Conservation (phyloP, 2,113 vertebrate species). For the Mugil cephalus region DNA sequence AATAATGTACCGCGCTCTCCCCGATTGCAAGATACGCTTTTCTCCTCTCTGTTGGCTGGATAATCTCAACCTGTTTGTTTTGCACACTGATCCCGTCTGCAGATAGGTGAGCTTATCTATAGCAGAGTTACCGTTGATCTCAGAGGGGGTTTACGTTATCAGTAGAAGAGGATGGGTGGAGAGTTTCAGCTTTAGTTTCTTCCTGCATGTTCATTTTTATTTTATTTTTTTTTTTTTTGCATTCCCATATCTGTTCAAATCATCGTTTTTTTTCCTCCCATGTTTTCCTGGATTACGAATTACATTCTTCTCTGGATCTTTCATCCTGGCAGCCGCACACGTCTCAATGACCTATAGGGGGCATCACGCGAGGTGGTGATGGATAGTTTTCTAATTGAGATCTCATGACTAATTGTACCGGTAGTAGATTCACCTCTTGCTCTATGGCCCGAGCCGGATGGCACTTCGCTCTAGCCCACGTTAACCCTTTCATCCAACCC, state of each 20-base stretch:
- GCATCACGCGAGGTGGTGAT: conserved; percentile 30
- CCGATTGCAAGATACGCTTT: conserved; percentile 33
- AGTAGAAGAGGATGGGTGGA: conserved; percentile 17
- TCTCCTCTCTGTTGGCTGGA: conserved; percentile 33
- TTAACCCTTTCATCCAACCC: conserved; percentile 70
- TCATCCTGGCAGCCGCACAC: neutral
- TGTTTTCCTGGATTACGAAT: conserved; percentile 38
- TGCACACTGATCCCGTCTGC: conserved; percentile 36
- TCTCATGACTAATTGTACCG: conserved; percentile 58
- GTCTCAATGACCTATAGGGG: neutral
- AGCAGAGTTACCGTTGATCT: conserved; percentile 21
- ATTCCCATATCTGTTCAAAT: conserved; percentile 33
- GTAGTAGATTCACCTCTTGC: conserved; percentile 43
- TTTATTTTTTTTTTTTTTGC: too few relatives aligned
- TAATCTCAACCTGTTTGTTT: conserved; percentile 16
- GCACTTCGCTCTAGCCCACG: conserved; percentile 23
- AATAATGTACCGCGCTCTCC: conserved; percentile 14
- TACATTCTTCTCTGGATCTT: neutral
- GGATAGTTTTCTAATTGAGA: conserved; percentile 33
- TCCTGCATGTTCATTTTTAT: conserved; percentile 76
- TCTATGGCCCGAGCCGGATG: conserved; percentile 33
- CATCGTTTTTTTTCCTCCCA: neutral
- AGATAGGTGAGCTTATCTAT: neutral
- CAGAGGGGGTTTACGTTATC: conserved; percentile 10
- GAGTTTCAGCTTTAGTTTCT: conserved; percentile 30